Evolutionary conservation across 2,797 vertebrate species (phyloP).

Genomic region (Lophius americanus): DNA sequence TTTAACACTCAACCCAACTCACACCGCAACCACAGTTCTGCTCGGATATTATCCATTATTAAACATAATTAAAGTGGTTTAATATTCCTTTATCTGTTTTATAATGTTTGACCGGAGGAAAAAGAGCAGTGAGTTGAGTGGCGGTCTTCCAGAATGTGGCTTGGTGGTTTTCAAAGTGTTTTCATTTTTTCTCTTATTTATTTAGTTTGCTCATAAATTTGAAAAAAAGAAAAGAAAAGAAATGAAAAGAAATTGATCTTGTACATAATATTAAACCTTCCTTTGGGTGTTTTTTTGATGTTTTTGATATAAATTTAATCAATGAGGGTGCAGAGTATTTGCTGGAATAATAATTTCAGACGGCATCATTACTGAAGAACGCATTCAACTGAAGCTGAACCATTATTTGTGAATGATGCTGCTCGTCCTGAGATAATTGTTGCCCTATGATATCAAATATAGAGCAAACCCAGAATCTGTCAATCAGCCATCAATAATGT

Average conservation of each 20-base stretch:
- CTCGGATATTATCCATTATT: no score
- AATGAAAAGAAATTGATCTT: constrained; percentile 2
- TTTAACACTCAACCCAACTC: no score
- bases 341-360: constrained; percentile 36
- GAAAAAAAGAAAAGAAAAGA: neutral
- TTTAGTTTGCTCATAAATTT: no score
- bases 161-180: no score
- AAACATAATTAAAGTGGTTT: no score
- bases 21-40: no score
- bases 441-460: constrained; percentile 38
- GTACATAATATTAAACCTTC: neutral
- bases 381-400: constrained; percentile 21
- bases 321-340: constrained; percentile 35
- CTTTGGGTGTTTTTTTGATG: constrained; percentile 29
- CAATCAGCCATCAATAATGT: constrained; percentile 37
- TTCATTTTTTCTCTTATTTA: no score
- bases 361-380: constrained; percentile 52
- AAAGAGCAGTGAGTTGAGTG: no score
- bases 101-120: no score
- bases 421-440: constrained; percentile 40
- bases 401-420: constrained; percentile 58
- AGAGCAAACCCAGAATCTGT: constrained; percentile 26
- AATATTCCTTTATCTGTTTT: no score
- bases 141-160: no score
- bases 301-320: constrained; percentile 33